These are phyloP conservation scores for Tragopan temminckii DNA, from an alignment of 2,797 vertebrate species.

Conservation along the genomic window DNA sequence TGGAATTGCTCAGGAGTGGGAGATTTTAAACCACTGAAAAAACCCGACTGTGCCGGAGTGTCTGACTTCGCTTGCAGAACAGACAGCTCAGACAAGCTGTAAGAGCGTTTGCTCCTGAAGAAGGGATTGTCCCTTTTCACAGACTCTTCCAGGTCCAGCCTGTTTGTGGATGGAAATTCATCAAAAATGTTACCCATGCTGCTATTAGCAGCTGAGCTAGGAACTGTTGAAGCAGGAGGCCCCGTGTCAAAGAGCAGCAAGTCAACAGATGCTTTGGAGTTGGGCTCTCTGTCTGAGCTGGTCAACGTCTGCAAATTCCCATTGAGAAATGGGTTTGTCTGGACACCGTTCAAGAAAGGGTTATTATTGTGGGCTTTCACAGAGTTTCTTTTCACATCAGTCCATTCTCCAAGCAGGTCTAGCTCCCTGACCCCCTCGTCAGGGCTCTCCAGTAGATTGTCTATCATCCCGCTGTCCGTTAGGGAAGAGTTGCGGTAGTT, in stretches of 20 bases:
- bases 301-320: conserved; percentile 68
- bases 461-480: conserved; percentile 96
- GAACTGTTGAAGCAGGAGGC: conserved; percentile 63
- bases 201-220: conserved; percentile 72
- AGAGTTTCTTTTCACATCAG: conserved; percentile 74
- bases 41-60: conserved; percentile 79
- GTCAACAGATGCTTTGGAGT: conserved; percentile 81
- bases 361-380: conserved; percentile 81
- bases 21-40: conserved; percentile 91
- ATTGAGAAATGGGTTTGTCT: conserved; percentile 90
- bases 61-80: conserved; percentile 91
- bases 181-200: conserved; percentile 85
- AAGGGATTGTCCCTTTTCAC: conserved; percentile 90
- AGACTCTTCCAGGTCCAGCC: conserved; percentile 71
- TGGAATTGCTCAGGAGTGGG: conserved; percentile 96
- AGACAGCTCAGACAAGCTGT: conserved; percentile 95
- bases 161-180: conserved; percentile 70
- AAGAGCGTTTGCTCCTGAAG: conserved; percentile 95
- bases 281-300: conserved; percentile 74
- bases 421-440: conserved; percentile 90
- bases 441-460: conserved; percentile 88
- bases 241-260: conserved; percentile 88
- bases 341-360: conserved; percentile 85
- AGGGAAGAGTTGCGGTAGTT: conserved; percentile 89
- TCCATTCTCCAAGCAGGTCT: conserved; percentile 89